Evolutionary conservation across 2,113 vertebrate genomes (phyloP).

Genomic region (Mohoua ochrocephala): DNA sequence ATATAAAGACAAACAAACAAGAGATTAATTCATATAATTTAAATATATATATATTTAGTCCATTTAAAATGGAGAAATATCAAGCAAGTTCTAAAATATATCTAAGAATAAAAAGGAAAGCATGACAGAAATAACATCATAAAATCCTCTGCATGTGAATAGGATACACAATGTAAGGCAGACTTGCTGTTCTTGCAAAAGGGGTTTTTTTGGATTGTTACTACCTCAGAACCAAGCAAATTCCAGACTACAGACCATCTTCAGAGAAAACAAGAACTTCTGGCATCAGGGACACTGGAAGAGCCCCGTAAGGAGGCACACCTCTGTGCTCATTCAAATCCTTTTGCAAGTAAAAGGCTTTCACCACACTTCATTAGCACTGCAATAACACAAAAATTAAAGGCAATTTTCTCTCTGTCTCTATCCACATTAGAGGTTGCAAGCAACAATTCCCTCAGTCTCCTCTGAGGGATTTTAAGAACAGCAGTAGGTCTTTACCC

Average conservation of each 20-base stretch:
- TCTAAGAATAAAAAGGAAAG: neutral
- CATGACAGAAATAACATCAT: neutral
- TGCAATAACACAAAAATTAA: neutral
- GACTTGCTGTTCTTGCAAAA: neutral
- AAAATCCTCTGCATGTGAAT: neutral
- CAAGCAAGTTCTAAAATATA: neutral
- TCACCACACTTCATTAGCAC: neutral
- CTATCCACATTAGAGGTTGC: neutral
- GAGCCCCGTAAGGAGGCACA: neutral
- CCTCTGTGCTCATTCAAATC: neutral
- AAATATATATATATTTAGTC: neutral
- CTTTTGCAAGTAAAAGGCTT: neutral
- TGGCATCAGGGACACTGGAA: neutral
- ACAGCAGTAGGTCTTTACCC: neutral
- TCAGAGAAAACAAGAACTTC: neutral
- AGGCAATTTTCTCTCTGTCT: neutral
- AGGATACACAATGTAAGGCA: neutral
- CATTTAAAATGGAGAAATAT: neutral
- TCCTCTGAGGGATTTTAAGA: neutral
- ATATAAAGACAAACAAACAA: neutral
- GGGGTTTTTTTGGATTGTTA: neutral
- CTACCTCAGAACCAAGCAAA: neutral
- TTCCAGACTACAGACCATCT: neutral
- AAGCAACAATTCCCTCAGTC: neutral
- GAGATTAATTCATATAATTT: neutral